phyloP scores from a whole-genome alignment of 2,888 invertebrate species.

The Rhagonycha lutea region DNA sequence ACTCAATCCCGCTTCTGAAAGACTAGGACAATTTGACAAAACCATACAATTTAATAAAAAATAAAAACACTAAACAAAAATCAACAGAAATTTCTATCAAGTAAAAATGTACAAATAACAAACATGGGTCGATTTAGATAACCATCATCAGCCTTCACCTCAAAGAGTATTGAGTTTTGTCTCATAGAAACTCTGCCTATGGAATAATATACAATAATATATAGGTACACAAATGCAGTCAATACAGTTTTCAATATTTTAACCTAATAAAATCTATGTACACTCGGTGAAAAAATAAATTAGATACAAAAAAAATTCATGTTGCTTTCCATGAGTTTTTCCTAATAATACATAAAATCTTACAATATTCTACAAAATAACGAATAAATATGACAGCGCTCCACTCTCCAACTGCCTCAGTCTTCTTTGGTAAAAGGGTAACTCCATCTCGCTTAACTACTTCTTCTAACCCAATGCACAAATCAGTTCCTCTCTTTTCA shows the following conservation, averaged over 20 bases:
- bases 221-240: slow-evolving; percentile 27
- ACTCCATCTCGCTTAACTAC: slow-evolving; percentile 48
- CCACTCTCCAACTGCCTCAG: slow-evolving; percentile 54
- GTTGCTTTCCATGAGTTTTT: slow-evolving; percentile 7
- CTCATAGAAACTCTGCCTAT: slow-evolving; percentile 40
- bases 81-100: background rate
- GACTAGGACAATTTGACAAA: background rate
- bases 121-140: background rate
- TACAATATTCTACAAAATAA: slow-evolving; percentile 25
- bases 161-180: slow-evolving; percentile 50
- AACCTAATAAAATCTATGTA: slow-evolving; percentile 13
- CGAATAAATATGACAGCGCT: slow-evolving; percentile 49
- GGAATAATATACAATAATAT: slow-evolving; percentile 34
- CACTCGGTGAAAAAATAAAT: slow-evolving; percentile 28
- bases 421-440: slow-evolving; percentile 64
- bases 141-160: slow-evolving; percentile 51
- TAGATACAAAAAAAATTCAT: slow-evolving; percentile 20
- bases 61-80: background rate
- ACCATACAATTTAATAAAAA: background rate
- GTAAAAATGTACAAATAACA: background rate
- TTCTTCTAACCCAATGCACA: slow-evolving; percentile 45
- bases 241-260: slow-evolving; percentile 17
- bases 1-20: background rate
- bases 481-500: background rate
- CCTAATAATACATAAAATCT: slow-evolving; percentile 11